Evolutionary conservation across 2,113 vertebrate genomes (phyloP).

Genomic region (Cyrtonyx montezumae): DNA sequence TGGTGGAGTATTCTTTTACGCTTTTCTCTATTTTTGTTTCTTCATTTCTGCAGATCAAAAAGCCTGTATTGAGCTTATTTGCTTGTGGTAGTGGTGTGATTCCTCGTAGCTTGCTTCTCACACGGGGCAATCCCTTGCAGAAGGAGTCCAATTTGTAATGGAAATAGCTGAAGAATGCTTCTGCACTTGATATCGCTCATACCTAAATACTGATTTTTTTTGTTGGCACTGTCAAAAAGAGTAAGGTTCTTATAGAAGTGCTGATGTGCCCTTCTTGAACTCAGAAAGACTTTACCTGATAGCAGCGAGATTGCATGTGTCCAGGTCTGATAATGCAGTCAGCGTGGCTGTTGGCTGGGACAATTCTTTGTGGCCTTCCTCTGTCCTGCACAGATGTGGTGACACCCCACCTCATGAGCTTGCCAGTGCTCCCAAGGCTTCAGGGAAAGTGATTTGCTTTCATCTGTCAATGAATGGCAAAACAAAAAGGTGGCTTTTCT

Average conservation of each 20-base stretch:
- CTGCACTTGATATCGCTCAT: neutral
- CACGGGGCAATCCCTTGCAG: neutral
- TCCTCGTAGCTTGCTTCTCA: neutral
- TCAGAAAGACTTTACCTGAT: neutral
- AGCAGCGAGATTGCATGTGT: neutral
- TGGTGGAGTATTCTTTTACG: neutral
- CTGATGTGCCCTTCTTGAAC: neutral
- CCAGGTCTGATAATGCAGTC: neutral
- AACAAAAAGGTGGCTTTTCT: neutral
- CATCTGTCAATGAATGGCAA: neutral
- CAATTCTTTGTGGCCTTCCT: neutral
- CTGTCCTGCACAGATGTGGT: neutral
- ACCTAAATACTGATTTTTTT: neutral
- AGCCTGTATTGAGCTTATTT: neutral
- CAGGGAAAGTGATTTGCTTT: neutral
- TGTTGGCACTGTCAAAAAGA: neutral
- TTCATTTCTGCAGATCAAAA: neutral
- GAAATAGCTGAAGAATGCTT: neutral
- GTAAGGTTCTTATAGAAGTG: neutral
- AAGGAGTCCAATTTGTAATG: neutral
- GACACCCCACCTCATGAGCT: neutral
- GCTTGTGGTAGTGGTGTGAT: neutral
- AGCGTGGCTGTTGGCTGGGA: neutral
- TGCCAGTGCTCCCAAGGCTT: rapidly evolving
- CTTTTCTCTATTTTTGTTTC: neutral